Base-by-base conservation (phyloP, 2,113 vertebrate species). In the Meriones unguiculatus region DNA sequence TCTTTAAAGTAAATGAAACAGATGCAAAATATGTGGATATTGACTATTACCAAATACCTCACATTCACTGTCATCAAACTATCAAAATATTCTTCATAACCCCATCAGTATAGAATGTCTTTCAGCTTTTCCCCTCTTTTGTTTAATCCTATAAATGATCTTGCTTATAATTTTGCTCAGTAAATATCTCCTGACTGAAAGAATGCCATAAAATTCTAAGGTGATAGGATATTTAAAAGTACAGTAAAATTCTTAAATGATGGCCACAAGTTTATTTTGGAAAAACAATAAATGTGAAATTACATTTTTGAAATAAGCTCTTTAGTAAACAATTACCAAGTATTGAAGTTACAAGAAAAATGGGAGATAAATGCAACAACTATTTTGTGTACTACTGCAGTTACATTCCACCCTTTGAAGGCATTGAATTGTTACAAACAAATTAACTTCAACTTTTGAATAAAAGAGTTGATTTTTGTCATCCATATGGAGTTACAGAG, bases 401-500 rank as follows among this genome's bases (percentile, higher is more conserved):
- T 65, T 89, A 69, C 46, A 35, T 77, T 84, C 12, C 24, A 80
- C 59, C 35, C 89, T 92, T 22, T 93, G 73, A 93, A 67, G 50
- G 52, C 67, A n/a, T 64, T 87, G 38, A 93, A 75, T 80, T 32
- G 24, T 18, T 86, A 86, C 54, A 96, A 78, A 81, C 35, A 91
- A 82, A 93, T 86, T 91, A 73, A 52, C 70, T 30, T 92, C 32
- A 75, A 81, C 3, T 62, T 35, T 57, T 85, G 70, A 62, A 7
- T 91, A 84, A 89, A 62, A 91, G 14, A 91, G 46, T 84, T 90
- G 38, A 73, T 54, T 93, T 95, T 75, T 86, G 3, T 73, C 30
- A 85, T 38, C 62, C 30, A 84, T 91, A 73, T 85, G n/a, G 90
- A 91, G 35, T 85, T 80, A 93, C 22, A 92, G 20, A 86, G 84